A percentile compares a stretch with the other conserved stretches of the same genome.
Conservation (phyloP, 2,797 vertebrate genomes). For the Sebastiscus tertius region DNA sequence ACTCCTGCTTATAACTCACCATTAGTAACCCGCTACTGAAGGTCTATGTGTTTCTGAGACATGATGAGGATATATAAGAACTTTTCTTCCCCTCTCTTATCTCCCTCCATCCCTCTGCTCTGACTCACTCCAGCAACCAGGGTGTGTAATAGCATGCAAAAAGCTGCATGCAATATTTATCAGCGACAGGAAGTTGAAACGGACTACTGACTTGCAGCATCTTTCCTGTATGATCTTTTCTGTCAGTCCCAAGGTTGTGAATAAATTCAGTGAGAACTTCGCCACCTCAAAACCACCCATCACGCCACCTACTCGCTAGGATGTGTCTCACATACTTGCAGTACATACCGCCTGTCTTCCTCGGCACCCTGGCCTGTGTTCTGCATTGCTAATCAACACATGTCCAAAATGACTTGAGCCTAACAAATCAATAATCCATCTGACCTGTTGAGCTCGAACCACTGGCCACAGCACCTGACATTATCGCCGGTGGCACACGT, state of each 20-base stretch:
- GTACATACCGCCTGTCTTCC: not conserved
- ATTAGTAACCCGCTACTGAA: not conserved
- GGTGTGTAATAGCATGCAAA: not conserved
- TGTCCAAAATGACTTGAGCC: not conserved
- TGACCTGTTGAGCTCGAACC: not conserved
- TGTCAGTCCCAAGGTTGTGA: constrained; percentile 11
- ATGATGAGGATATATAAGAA: not conserved
- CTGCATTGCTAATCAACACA: not conserved
- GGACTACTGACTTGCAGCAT: not conserved
- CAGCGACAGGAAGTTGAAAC: constrained; percentile 10
- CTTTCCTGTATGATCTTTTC: constrained; percentile 4
- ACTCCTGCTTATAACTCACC: not conserved
- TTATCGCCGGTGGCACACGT: not conserved
- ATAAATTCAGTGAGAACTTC: not conserved
- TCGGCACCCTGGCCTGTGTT: not conserved
- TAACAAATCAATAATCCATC: constrained; percentile 27
- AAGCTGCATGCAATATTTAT: constrained; percentile 25
- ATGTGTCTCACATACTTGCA: not conserved
- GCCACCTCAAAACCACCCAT: too few relatives aligned
- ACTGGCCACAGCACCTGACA: not conserved
- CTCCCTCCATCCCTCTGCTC: not conserved
- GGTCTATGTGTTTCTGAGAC: not conserved
- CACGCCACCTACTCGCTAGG: not conserved
- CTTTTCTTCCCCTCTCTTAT: not conserved
- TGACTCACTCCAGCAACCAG: constrained; percentile 15